Evolutionary conservation across 2,113 vertebrate genomes (phyloP).

Genomic region (Colaptes auratus): DNA sequence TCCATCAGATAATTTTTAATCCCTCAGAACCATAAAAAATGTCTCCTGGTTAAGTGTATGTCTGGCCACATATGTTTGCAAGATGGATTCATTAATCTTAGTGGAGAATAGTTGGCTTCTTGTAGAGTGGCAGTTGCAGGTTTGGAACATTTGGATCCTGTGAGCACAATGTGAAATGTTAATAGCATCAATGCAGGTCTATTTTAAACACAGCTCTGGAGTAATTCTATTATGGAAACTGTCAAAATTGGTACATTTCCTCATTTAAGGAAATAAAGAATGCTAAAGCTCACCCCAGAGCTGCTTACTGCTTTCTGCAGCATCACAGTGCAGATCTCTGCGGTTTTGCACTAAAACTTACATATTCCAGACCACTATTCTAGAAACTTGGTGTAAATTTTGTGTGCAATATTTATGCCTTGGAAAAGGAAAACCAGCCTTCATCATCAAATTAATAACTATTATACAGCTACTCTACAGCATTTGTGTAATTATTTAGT

Average conservation of each 20-base stretch:
- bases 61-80: background rate
- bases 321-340: rapidly evolving
- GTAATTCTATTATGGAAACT: background rate
- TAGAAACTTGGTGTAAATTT: background rate
- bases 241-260: background rate
- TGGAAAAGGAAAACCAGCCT: background rate
- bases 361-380: no score
- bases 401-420: background rate
- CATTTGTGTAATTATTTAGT: background rate
- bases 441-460: background rate
- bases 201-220: background rate
- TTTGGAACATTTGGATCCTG: background rate
- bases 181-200: background rate
- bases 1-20: background rate
- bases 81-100: background rate
- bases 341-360: no score
- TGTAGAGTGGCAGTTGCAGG: background rate
- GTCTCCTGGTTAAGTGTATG: background rate
- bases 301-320: background rate
- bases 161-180: background rate
- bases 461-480: background rate
- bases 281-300: background rate
- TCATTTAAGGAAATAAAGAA: background rate
- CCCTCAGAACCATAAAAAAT: background rate
- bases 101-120: background rate